Percentiles rank a stretch among this genome's conserved stretches.
Conservation (phyloP, 2,888 invertebrate species). For the Drosophila barbarae region DNA sequence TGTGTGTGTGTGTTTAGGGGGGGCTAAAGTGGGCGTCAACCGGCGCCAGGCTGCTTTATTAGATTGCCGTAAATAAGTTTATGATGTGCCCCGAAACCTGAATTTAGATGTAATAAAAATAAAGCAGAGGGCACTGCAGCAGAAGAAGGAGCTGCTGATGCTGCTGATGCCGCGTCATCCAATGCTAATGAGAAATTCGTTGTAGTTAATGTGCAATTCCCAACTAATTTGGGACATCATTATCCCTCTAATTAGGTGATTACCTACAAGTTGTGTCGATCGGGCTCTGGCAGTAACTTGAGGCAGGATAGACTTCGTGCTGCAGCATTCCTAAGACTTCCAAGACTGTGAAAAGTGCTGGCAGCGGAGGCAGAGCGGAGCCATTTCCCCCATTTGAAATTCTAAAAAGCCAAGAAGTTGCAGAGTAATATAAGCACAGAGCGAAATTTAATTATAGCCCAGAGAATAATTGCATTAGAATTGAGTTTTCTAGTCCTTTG, state of each 20-base stretch:
- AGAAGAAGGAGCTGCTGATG: not conserved
- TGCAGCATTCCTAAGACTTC: slow-evolving; percentile 37
- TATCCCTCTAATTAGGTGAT: slow-evolving; percentile 35
- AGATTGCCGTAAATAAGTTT: slow-evolving; percentile 73
- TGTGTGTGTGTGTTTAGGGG: slow-evolving; percentile 11
- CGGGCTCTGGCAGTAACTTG: not conserved
- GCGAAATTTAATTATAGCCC: not conserved
- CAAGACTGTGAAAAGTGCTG: slow-evolving; percentile 38
- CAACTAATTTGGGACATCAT: slow-evolving; percentile 36
- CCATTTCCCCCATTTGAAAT: slow-evolving; percentile 59
- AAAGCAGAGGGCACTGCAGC: slow-evolving; percentile 2
- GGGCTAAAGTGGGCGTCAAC: slow-evolving; percentile 53
- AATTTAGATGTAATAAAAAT: slow-evolving; percentile 26
- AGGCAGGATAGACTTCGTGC: slow-evolving; percentile 35
- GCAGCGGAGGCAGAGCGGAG: slow-evolving; percentile 52
- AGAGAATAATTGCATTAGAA: not conserved
- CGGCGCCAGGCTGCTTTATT: slow-evolving; percentile 69
- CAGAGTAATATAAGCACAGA: not conserved
- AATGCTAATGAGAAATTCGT: slow-evolving; percentile 22
- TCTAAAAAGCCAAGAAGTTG: slow-evolving; percentile 41
- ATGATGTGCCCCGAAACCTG: slow-evolving; percentile 59
- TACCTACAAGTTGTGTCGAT: slow-evolving; percentile 29
- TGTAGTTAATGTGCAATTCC: slow-evolving; percentile 13
- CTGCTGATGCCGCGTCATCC: slow-evolving; percentile 3
- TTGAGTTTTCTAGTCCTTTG: too few relatives aligned